Conservation (phyloP, 2,113 vertebrate species). For the Burhinus oedicnemus region DNA sequence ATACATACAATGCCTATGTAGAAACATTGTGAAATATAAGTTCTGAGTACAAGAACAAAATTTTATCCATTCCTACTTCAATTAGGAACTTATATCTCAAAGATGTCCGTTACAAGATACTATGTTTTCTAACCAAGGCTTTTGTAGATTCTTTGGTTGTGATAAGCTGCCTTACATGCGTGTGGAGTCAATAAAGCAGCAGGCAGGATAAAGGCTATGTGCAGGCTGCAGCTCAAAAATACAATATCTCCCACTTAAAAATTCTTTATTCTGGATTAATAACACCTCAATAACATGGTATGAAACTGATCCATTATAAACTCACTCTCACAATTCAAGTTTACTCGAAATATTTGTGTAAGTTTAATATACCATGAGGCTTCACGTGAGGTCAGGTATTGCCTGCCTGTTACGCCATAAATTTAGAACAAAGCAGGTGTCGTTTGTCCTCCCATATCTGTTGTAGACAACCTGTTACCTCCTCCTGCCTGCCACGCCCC, state of each 20-base stretch:
- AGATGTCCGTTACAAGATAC: neutral
- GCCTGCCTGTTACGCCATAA: neutral
- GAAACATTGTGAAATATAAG: neutral
- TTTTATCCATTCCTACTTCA: neutral
- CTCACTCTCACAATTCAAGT: neutral
- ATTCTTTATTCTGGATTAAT: neutral
- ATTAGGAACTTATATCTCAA: neutral
- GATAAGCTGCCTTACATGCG: neutral
- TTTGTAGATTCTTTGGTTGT: neutral
- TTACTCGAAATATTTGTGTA: neutral
- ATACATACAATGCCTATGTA: neutral
- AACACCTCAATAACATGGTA: neutral
- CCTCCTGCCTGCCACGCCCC: neutral
- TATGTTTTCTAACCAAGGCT: neutral
- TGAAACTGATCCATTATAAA: neutral
- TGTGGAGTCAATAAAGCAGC: neutral
- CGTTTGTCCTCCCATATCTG: neutral
- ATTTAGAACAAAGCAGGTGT: neutral
- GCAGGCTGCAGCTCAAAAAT: neutral
- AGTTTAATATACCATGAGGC: neutral
- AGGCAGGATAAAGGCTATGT: neutral
- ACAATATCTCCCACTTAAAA: neutral
- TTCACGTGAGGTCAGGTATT: neutral
- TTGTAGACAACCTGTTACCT: neutral
- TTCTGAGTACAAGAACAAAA: neutral